Evolutionary conservation across 2,888 invertebrate genomes (phyloP).

Genomic region (Nomada goodeniana): DNA sequence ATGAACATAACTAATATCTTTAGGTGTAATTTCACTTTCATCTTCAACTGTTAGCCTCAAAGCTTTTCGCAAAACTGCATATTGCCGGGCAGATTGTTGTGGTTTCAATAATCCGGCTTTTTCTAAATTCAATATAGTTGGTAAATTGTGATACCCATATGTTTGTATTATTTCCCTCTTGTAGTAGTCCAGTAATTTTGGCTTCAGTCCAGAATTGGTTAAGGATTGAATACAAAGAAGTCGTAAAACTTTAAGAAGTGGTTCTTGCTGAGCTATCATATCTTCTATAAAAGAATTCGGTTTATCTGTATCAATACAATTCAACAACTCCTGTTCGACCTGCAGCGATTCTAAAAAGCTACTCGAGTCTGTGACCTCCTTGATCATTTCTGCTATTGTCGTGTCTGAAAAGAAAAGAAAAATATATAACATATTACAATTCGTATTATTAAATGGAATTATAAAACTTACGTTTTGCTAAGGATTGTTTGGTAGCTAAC

Average conservation of each 20-base stretch:
- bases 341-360: conserved; percentile 92
- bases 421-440: not conserved
- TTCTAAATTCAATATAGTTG: conserved; percentile 94
- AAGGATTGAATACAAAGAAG: conserved; percentile 97
- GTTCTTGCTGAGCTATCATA: conserved; percentile 93
- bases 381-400: conserved; percentile 96
- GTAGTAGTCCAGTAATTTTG: conserved; percentile 91
- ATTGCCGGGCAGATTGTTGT: conserved; percentile 90
- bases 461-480: conserved; percentile 87
- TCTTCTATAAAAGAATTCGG: conserved; percentile 96
- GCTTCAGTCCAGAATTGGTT: conserved; percentile 96
- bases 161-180: conserved; percentile 91
- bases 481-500: conserved; percentile 93
- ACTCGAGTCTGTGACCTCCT: conserved; percentile 91
- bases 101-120: conserved; percentile 92
- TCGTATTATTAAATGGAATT: conserved; percentile 19
- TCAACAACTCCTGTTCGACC: conserved; percentile 96
- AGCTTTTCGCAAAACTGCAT: conserved; percentile 91
- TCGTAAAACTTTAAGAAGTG: conserved; percentile 93
- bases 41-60: conserved; percentile 95
- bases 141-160: conserved; percentile 93
- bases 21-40: conserved; percentile 92
- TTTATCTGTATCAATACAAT: conserved; percentile 96
- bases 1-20: conserved; percentile 96
- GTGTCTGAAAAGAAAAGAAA: conserved; percentile 87